Evolutionary conservation across 2,797 vertebrate genomes (phyloP).

Genomic region (Neosilurus mollespiculum): DNA sequence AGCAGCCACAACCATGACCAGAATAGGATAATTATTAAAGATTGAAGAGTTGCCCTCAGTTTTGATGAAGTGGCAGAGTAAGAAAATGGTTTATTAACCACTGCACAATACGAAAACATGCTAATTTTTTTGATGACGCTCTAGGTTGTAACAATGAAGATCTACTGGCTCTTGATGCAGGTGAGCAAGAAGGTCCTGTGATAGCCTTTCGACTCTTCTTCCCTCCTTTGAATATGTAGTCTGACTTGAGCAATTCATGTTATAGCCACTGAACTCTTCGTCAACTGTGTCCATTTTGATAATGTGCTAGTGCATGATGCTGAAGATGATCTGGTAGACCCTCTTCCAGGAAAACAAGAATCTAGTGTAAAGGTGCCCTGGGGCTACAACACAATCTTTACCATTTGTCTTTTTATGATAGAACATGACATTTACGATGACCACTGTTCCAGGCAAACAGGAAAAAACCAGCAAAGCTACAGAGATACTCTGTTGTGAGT

Average conservation of each 20-base stretch:
- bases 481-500: conserved; percentile 26
- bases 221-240: background rate
- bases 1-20: background rate
- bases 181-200: conserved; percentile 42
- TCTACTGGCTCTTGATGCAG: conserved; percentile 97
- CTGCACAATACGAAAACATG: background rate
- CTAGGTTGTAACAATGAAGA: conserved; percentile 87
- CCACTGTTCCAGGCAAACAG: conserved; percentile 24
- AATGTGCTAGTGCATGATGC: background rate
- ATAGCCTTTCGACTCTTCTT: background rate
- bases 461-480: background rate
- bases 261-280: conserved; percentile 39
- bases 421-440: conserved; percentile 19
- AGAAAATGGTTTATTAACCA: background rate
- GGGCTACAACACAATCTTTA: background rate
- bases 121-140: background rate
- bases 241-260: background rate
- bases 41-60: conserved; percentile 88
- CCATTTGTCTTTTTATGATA: background rate
- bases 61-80: conserved; percentile 91
- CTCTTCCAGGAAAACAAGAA: background rate
- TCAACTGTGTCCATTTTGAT: background rate
- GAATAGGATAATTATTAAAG: background rate
- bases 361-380: background rate
- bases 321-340: background rate